These are phyloP conservation scores for Meles meles DNA, from an alignment of 2,113 vertebrate genomes.

Conservation along the genomic window DNA sequence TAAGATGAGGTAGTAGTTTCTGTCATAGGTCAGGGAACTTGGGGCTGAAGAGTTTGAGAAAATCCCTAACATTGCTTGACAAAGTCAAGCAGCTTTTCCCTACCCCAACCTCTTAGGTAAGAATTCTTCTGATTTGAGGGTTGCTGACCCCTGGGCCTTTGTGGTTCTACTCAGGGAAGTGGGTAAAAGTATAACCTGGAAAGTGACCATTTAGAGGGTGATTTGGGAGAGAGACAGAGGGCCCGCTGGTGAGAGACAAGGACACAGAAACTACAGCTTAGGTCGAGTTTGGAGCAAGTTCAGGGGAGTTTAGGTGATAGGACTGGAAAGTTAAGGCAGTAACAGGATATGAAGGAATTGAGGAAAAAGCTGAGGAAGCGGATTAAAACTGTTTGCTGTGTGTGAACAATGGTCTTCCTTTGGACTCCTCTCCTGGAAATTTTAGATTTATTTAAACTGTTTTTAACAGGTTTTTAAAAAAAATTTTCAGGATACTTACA, in stretches of 20 bases:
- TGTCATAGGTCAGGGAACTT: background rate
- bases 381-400: background rate
- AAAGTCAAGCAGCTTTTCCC: background rate
- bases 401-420: background rate
- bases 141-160: background rate
- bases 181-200: background rate
- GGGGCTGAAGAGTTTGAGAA: background rate
- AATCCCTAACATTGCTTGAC: background rate
- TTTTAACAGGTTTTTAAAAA: background rate
- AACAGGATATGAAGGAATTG: background rate
- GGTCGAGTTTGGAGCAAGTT: background rate
- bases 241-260: background rate
- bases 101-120: background rate
- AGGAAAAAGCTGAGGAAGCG: background rate
- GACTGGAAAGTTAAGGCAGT: background rate
- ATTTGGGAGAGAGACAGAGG: accelerated
- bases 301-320: background rate
- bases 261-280: background rate
- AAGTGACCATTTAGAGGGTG: background rate
- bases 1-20: background rate
- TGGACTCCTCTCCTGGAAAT: background rate
- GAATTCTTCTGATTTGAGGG: background rate
- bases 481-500: background rate
- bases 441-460: background rate
- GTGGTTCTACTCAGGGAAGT: background rate